These are phyloP conservation scores for Dicyrtomina minuta DNA, from an alignment of 2,888 invertebrate genomes.

Conservation along the genomic window DNA sequence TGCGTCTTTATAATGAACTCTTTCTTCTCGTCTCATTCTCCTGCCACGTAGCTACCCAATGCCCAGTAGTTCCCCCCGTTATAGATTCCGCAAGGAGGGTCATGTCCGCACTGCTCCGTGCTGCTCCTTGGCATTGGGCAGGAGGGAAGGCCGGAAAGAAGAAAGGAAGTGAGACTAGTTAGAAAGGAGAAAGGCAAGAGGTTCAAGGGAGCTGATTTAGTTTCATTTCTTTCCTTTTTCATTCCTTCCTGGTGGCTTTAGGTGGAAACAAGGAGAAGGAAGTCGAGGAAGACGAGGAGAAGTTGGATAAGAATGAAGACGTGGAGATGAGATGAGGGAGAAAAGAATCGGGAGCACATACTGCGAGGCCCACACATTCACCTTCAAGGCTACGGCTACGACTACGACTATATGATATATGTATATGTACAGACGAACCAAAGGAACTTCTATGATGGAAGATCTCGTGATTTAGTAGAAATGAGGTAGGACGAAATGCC, in stretches of 20 bases:
- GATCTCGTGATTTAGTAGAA: slow-evolving; percentile 13
- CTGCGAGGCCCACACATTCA: background rate
- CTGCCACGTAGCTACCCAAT: background rate
- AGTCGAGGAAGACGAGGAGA: background rate
- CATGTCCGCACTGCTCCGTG: no score
- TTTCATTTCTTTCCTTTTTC: no score
- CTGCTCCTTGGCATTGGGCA: background rate
- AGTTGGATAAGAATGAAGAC: no score
- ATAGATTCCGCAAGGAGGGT: background rate
- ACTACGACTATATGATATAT: no score
- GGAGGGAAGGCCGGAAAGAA: background rate
- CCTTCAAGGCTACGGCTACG: no score
- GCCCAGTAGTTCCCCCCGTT: background rate
- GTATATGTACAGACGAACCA: no score
- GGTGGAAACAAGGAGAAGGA: no score
- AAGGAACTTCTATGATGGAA: no score
- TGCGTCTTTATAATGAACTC: no score
- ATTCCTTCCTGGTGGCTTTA: background rate
- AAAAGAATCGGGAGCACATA: background rate
- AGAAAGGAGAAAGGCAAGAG: background rate
- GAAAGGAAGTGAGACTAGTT: background rate
- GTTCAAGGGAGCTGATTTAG: background rate
- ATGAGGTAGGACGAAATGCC: slow-evolving; percentile 5
- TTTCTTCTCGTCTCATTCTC: no score
- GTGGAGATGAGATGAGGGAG: background rate